Evolutionary conservation across 2,113 vertebrate genomes (phyloP).

Genomic region (Melierax canorus): DNA sequence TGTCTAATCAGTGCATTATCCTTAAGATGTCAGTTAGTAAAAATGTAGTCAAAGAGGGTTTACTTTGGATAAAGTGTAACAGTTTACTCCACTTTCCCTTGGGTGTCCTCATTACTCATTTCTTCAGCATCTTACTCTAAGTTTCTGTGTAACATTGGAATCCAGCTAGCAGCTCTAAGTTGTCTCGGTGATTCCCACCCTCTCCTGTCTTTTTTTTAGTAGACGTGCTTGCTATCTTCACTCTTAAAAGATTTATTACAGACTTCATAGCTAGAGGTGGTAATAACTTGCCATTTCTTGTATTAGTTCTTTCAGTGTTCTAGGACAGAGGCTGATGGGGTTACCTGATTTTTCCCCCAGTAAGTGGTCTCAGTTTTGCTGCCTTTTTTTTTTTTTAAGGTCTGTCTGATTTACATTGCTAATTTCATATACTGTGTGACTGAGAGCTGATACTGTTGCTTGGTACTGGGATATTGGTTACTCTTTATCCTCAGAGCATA

Average conservation of each 20-base stretch:
- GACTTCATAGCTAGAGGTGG: not conserved
- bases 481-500: not conserved
- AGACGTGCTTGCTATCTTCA: not conserved
- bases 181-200: not conserved
- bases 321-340: not conserved
- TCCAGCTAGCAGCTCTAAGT: not conserved
- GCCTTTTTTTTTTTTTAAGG: not conserved
- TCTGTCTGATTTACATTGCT: not conserved
- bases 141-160: not conserved
- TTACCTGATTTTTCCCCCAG: not conserved
- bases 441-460: not conserved
- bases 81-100: not conserved
- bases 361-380: not conserved
- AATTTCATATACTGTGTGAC: not conserved
- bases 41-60: not conserved
- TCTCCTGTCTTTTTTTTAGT: not conserved
- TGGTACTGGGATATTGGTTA: not conserved
- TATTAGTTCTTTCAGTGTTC: not conserved
- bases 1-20: not conserved
- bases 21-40: not conserved
- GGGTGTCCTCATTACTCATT: not conserved
- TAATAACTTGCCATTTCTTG: not conserved
- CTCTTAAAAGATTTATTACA: not conserved
- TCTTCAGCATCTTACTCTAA: not conserved
- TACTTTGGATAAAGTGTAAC: not conserved